Conservation (phyloP, 92 coral and sea anemone species). For the Epizoanthus scotinus region DNA sequence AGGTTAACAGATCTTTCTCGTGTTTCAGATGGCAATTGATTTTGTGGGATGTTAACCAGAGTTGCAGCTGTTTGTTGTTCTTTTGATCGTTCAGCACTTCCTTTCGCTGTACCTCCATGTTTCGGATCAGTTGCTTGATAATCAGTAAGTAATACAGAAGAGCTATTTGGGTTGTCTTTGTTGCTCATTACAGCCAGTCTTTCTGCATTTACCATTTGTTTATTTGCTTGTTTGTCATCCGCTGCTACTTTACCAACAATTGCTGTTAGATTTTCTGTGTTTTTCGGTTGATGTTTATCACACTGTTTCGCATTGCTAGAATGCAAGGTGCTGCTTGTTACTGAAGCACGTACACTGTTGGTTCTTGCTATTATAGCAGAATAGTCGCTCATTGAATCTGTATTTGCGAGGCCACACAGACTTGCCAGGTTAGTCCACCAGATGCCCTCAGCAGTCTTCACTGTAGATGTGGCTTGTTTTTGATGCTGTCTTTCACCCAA, state of each 20-base stretch:
- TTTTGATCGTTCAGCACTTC: background rate
- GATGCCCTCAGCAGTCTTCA: background rate
- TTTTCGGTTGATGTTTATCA: background rate
- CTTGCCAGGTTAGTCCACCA: slow-evolving; percentile 25
- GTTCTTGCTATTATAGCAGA: background rate
- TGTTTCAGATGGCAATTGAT: background rate
- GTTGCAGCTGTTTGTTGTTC: background rate
- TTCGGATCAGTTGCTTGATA: background rate
- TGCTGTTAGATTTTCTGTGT: no score
- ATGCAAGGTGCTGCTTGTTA: background rate
- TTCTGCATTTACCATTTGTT: background rate
- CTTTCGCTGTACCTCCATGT: background rate
- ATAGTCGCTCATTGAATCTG: background rate
- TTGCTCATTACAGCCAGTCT: background rate
- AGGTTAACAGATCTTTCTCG: background rate
- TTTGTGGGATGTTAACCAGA: background rate
- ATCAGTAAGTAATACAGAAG: background rate
- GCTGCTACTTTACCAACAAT: background rate
- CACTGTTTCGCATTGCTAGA: slow-evolving; percentile 1
- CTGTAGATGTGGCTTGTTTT: background rate
- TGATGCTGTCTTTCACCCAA: background rate
- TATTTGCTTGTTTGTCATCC: background rate
- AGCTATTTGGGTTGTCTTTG: background rate
- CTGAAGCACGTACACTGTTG: background rate
- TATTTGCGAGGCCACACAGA: slow-evolving; percentile 6